Base-by-base conservation (phyloP, 2,113 vertebrate species). In the Chlorocebus sabaeus region DNA sequence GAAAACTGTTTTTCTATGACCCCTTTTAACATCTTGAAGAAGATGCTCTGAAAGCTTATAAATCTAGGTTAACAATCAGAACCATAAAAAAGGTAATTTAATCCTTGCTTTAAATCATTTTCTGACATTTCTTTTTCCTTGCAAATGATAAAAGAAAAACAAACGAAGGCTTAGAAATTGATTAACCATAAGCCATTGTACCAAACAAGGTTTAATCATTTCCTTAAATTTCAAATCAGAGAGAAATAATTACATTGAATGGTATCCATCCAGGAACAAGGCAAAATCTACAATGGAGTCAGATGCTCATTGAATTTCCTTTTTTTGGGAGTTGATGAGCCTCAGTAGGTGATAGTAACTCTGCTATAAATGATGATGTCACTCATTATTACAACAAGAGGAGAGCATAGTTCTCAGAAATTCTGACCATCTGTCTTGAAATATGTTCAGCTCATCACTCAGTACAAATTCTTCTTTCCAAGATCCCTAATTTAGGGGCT, bases 11-110 rank as follows among this genome's bases (percentile, higher is more conserved):
- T 88, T 82, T 81, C 30, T 67, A 18, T 94, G 96, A 96, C 86
- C 90, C 79, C 83, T 95, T 97, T 97, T 98, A 96, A 96, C 89
- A 87, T 96, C 78, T 93, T 50, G 45, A 96, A 93, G 92, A 87
- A 93, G 82, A 95, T 76, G 61, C 55, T 88, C 50, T 55, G 61
- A 78, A 95, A 78, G 90, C 90, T 90, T 98, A 90, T 97, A 95
- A 96, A 97, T 97, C 96, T 95, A 52, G 75, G 64, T 97, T 95
- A 95, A 89, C 61, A 97, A 96, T 97, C 82, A 81, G 93, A 97
- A 95, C 43, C 40, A 84, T 89, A 55, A 86, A 95, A 96, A 82
- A 96, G 82, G 83, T 93, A 96, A 95, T 96, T 97, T 96, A 89
- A 93, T 92, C 55, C 75, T 92, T 81, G 70, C 89, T 88, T 96